Evolutionary conservation across 1,140 invertebrate species (phyloP), one percentile per base, ranked within the genome.

Genomic region (Hestina assimilis): DNA sequence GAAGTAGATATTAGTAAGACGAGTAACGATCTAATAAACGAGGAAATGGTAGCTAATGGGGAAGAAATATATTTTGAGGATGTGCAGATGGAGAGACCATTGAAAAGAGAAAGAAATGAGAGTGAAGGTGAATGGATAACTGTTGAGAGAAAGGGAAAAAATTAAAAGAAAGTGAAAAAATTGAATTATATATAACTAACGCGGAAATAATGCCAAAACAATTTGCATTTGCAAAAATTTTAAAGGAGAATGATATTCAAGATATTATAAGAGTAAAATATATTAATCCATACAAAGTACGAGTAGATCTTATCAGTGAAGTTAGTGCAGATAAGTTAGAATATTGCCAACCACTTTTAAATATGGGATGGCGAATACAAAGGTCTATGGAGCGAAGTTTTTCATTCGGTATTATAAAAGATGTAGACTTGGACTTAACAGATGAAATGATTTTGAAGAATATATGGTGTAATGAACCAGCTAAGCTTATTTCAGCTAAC

Each of bases 131-230:
- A 42, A 11, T 42, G 40, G 40, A 42, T 42, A 23, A 48, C 46
- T 5, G 20, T 50, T 11, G 38, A 31, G 19, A 41, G 26, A 17
- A 58, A 33, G 12, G 20, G 21, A 0, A 58, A 58, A 58, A 50
- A 51, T 17, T 24, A 12, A 51, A 51, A 45, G 40, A 48, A 35
- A 43, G 26, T 11, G 42, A 35, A 19, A 38, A 38, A 15, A 46
- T 59, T 20, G 46, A 55, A 33, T 20, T 61, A 8, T 46, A 41
- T 38, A 42, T 61, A 19, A 38, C 46, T 6, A 38, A 20, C 8
- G 52, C 40, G 15, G 61, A 63, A 4, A 33, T 26, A n/a, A 17
- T 64, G 17, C 61, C 61, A 24, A 64, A 64, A 58, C 58, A 66
- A 51, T 61, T 66, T 52, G 45, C 42, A n/a, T 15, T 66, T 7